phyloP scores from a whole-genome alignment of 2,113 vertebrate genomes.

The Ammodytes dubius region DNA sequence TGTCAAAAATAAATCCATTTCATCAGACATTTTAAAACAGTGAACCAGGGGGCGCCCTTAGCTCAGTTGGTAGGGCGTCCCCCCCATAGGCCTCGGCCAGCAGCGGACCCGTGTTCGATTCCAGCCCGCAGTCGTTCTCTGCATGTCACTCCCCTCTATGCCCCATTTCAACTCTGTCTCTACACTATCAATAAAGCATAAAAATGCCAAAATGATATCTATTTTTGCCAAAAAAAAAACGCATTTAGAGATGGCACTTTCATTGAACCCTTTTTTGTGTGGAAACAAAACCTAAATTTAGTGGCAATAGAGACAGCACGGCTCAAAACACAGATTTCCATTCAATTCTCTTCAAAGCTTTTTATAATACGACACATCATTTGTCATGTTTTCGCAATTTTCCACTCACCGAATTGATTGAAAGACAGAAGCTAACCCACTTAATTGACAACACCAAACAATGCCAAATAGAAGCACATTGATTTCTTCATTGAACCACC shows the following conservation, averaged over 20 bases:
- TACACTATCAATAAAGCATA: too few species aligned
- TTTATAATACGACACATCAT: neutral
- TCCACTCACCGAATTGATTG: neutral
- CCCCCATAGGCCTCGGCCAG: too few species aligned
- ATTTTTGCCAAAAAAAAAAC: neutral
- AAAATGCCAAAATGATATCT: too few species aligned
- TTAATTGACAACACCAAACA: neutral
- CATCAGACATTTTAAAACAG: too few species aligned
- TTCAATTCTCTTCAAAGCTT: neutral
- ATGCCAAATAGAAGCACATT: neutral
- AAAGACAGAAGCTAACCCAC: constrained; percentile 14
- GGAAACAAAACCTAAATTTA: neutral
- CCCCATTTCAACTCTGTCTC: too few species aligned
- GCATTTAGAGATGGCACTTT: neutral
- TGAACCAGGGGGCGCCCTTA: too few species aligned
- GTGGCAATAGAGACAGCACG: neutral
- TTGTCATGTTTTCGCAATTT: neutral
- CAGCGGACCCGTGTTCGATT: too few species aligned
- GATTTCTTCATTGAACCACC: neutral
- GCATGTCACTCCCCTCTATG: too few species aligned
- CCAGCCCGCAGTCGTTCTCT: too few species aligned
- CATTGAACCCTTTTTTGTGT: neutral
- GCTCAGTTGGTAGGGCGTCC: too few species aligned
- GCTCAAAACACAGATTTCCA: neutral
- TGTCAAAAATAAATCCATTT: neutral